Evolutionary conservation across 2,888 invertebrate genomes (phyloP), one percentile per base, ranked within the genome.

Genomic region (Philaethria dido): DNA sequence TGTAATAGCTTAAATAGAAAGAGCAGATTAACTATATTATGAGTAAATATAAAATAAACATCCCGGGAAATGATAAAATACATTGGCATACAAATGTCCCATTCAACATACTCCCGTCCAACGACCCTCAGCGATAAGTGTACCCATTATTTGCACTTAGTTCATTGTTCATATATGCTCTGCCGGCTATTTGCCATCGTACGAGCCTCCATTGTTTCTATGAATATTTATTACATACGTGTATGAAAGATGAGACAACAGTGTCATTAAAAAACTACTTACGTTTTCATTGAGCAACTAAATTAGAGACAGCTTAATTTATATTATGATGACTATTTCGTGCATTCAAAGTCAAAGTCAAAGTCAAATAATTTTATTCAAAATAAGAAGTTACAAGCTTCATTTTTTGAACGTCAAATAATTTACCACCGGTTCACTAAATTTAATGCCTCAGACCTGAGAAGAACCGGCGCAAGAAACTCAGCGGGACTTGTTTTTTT

Each of bases 121-220:
- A 68, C 66, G 70, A 61, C 66, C 70, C 71, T 63, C 48, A 50
- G 59, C 62, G 68, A 64, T 65, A 70, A 73, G 81, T 78, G 66
- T 69, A 54, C 72, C 70, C 80, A 83, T 86, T 86, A 86, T 85
- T 83, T 84, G 83, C 82, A 80, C 81, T 84, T 81, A 81, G 81
- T 82, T 82, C 82, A 82, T 81, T 80, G 80, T 81, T 73, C 78
- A 74, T 77, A 75, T 79, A 75, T 74, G 66, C 74, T 64, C 64
- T 62, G 69, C 63, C 65, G 25, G 80, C 82, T 82, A 83, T 84
- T 82, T 81, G 80, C 70, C 80, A 73, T 69, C 75, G 70, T 69
- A 48, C 13, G 60, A 45, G 47, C 64, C 42, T 61, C 57, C 36
- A 68, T 72, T 68, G 71, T 68, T 68, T 60, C 52, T 33, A 57